These are phyloP conservation scores for Palaemon carinicauda DNA, from an alignment of 1,140 invertebrate genomes.

Conservation along the genomic window DNA sequence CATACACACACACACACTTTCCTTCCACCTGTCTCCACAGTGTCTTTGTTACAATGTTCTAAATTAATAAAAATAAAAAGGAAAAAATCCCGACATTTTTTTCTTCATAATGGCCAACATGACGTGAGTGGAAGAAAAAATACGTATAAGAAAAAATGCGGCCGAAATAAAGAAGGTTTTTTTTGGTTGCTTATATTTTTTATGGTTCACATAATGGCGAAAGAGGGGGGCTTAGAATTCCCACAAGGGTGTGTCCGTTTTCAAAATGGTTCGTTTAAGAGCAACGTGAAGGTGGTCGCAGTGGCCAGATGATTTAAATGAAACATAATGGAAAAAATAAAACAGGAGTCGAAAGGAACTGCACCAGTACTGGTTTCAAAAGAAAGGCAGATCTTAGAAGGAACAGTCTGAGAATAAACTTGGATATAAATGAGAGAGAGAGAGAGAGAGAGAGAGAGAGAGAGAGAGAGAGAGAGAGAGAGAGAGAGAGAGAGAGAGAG, in stretches of 20 bases:
- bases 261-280: neutral
- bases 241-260: neutral
- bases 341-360: too few relatives aligned
- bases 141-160: conserved; percentile 13
- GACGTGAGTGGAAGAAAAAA: conserved; percentile 36
- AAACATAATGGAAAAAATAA: too few relatives aligned
- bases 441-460: too few relatives aligned
- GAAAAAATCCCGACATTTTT: conserved; percentile 22
- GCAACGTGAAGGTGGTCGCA: too few relatives aligned
- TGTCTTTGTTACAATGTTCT: conserved; percentile 30
- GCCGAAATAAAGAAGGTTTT: conserved; percentile 34
- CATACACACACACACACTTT: neutral
- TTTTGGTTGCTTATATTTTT: neutral
- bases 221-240: neutral
- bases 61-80: conserved; percentile 38
- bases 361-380: too few relatives aligned
- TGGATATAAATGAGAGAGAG: too few relatives aligned
- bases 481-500: neutral
- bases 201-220: conserved; percentile 38
- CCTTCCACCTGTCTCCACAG: conserved; percentile 4
- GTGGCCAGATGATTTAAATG: too few relatives aligned
- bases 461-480: neutral
- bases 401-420: too few relatives aligned
- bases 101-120: conserved; percentile 41
- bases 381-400: too few relatives aligned